Percentiles rank a stretch among this genome's conserved stretches.
These are phyloP conservation scores for Lepidurus packardi DNA, from an alignment of 1,140 invertebrate species.

Conservation along the genomic window DNA sequence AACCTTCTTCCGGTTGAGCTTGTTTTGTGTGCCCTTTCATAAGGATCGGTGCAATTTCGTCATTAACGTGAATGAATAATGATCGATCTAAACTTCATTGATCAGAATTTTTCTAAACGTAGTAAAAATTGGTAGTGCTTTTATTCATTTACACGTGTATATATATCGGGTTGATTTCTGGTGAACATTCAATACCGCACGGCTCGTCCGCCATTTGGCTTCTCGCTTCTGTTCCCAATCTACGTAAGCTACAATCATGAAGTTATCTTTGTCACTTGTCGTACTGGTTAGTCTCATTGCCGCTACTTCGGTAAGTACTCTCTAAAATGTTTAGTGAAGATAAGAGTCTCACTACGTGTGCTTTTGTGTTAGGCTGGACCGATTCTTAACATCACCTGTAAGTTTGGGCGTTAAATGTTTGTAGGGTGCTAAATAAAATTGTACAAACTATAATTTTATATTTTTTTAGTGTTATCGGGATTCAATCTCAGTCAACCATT, in stretches of 20 bases:
- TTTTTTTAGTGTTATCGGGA: not conserved
- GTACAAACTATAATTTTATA: too few relatives aligned
- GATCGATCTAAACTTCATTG: not conserved
- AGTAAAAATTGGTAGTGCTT: not conserved
- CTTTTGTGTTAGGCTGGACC: not conserved
- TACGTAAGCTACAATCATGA: not conserved
- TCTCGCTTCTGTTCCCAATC: not conserved
- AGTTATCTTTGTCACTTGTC: not conserved
- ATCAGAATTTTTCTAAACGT: not conserved
- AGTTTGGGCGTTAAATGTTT: not conserved
- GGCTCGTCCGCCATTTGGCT: not conserved
- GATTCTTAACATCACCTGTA: not conserved
- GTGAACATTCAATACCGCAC: not conserved
- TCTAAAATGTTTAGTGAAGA: not conserved
- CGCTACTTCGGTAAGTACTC: not conserved
- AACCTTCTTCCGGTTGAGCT: not conserved
- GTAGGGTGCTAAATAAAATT: not conserved
- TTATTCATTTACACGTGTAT: not conserved
- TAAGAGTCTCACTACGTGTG: not conserved
- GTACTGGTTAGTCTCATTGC: not conserved
- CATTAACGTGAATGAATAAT: not conserved
- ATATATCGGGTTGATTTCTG: not conserved
- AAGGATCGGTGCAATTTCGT: not conserved
- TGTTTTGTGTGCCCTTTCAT: not conserved
- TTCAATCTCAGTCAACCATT: not conserved